Conservation (phyloP, 1,140 invertebrate genomes). For the Fopius arisanus region DNA sequence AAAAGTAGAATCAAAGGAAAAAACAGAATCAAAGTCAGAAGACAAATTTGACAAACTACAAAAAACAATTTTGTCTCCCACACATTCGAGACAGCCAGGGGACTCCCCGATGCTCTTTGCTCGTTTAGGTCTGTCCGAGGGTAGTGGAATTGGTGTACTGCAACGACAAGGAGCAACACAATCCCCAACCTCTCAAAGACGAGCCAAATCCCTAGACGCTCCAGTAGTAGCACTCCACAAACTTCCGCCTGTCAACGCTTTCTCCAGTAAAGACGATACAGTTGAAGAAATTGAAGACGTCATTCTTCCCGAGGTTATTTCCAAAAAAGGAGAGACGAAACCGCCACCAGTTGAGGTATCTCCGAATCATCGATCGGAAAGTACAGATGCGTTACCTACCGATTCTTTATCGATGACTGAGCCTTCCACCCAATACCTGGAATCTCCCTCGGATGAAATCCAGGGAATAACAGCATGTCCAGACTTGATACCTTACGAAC, state of each 20-base stretch:
- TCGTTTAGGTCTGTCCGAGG: constrained; percentile 83
- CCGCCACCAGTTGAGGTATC: constrained; percentile 44
- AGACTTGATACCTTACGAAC: constrained; percentile 56
- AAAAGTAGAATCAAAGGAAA: constrained; percentile 33
- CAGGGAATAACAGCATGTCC: constrained; percentile 52
- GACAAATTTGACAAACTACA: constrained; percentile 40
- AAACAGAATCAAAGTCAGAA: constrained; percentile 17
- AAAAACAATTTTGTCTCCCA: constrained; percentile 65
- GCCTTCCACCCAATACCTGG: constrained; percentile 56
- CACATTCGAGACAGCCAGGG: constrained; percentile 70
- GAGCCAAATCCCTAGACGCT: constrained; percentile 83
- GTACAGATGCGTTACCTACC: constrained; percentile 55
- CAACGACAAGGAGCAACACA: constrained; percentile 77
- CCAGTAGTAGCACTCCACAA: constrained; percentile 80
- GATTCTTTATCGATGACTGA: constrained; percentile 60
- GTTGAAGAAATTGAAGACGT: constrained; percentile 75
- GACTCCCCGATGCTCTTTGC: constrained; percentile 81
- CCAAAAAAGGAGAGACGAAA: constrained; percentile 29
- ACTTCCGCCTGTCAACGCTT: constrained; percentile 82
- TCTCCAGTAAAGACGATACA: constrained; percentile 88
- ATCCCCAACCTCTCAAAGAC: constrained; percentile 75
- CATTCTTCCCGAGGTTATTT: constrained; percentile 49
- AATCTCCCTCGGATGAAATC: constrained; percentile 58
- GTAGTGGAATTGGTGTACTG: constrained; percentile 75
- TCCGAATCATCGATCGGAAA: constrained; percentile 55